phyloP scores from a whole-genome alignment of 35 echinoderm and acorn worm genomes.

The Hemicentrotus pulcherrimus region DNA sequence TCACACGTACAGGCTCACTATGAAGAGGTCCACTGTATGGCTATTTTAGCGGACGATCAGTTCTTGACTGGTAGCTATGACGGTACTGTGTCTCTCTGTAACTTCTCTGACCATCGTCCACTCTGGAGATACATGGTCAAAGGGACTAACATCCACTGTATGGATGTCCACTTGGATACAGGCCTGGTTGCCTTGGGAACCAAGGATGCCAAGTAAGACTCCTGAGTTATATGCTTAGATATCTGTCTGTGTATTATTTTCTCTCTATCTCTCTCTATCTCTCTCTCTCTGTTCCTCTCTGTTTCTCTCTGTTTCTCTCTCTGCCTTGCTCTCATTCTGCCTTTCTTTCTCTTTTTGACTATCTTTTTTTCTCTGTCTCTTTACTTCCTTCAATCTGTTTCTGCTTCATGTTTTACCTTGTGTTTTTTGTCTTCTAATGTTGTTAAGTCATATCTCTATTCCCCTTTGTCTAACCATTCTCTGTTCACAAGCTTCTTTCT shows the following conservation, averaged over 20 bases:
- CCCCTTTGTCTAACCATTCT: too few species aligned
- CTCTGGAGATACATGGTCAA: slow-evolving; percentile 89
- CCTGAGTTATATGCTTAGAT: not conserved
- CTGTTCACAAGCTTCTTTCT: too few species aligned
- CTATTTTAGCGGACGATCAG: slow-evolving; percentile 29
- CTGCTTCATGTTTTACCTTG: too few species aligned
- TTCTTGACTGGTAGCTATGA: slow-evolving; percentile 88
- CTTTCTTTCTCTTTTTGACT: not conserved
- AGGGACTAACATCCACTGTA: slow-evolving; percentile 78
- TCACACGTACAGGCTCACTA: slow-evolving; percentile 84
- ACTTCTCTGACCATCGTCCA: slow-evolving; percentile 60
- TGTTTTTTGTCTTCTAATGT: too few species aligned
- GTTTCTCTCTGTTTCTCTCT: not conserved
- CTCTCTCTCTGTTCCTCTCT: too few species aligned
- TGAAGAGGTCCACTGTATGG: slow-evolving; percentile 77
- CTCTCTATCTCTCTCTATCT: not conserved
- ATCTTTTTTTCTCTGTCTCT: not conserved
- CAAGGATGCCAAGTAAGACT: slow-evolving; percentile 73
- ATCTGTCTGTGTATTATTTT: not conserved
- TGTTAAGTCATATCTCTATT: too few species aligned
- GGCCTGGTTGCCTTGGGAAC: slow-evolving; percentile 70
- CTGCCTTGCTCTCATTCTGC: not conserved
- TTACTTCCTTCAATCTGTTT: not conserved
- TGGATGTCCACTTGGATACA: slow-evolving; percentile 66
- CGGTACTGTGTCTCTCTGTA: slow-evolving; percentile 72